Evolutionary conservation across 1,140 invertebrate genomes (phyloP).

Genomic region (Helicoverpa armigera): DNA sequence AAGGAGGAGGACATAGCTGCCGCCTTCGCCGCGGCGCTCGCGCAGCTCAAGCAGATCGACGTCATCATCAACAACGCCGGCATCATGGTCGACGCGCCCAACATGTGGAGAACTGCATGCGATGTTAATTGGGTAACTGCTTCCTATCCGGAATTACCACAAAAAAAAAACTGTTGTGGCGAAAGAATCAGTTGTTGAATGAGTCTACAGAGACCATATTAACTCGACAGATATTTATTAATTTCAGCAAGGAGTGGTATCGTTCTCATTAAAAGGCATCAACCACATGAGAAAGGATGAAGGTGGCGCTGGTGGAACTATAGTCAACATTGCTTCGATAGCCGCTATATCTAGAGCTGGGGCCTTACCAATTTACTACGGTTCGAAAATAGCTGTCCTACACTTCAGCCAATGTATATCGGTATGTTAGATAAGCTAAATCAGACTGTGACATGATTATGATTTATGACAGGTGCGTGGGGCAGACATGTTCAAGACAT

Average conservation of each 20-base stretch:
- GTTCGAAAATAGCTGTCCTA: constrained; percentile 62
- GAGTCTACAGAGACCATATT: not conserved
- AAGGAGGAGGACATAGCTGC: constrained; percentile 87
- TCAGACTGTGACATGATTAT: no score
- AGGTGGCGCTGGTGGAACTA: constrained; percentile 64
- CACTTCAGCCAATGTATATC: constrained; percentile 62
- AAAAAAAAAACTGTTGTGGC: no score
- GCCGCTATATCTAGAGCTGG: constrained; percentile 48
- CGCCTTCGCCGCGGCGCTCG: constrained; percentile 87
- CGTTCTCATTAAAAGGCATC: constrained; percentile 52
- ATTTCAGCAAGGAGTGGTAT: constrained; percentile 44
- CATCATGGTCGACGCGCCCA: constrained; percentile 68
- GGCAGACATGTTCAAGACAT: no score
- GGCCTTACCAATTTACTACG: constrained; percentile 56
- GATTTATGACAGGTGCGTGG: no score
- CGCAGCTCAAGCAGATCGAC: constrained; percentile 87
- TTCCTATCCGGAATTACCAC: no score
- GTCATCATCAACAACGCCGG: constrained; percentile 90
- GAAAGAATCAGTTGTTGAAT: no score
- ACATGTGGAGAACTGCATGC: constrained; percentile 64
- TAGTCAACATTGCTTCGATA: constrained; percentile 64
- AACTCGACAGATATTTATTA: not conserved
- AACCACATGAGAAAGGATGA: constrained; percentile 55
- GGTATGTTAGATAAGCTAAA: constrained; percentile 49
- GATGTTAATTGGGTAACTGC: constrained; percentile 72